These are phyloP conservation scores for Melanchra persicariae DNA, from an alignment of 2,888 invertebrate species.

Conservation along the genomic window DNA sequence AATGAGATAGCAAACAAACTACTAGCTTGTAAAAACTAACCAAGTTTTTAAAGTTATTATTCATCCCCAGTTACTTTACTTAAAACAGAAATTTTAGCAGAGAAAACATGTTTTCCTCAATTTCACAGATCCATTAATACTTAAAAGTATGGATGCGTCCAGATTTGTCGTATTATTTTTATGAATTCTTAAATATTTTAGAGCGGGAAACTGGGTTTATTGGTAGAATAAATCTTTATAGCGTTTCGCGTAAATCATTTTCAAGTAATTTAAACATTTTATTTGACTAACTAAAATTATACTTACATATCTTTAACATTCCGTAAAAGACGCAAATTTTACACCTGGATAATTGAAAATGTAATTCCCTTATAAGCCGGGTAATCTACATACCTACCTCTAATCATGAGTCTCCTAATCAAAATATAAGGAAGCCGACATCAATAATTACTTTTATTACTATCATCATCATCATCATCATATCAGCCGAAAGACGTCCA, in stretches of 20 bases:
- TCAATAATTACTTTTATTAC: too few relatives aligned
- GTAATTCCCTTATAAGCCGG: neutral
- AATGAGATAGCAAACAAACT: too few relatives aligned
- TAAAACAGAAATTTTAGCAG: slow-evolving; percentile 24
- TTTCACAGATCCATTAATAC: slow-evolving; percentile 10
- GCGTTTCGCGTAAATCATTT: neutral
- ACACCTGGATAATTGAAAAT: neutral
- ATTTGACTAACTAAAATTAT: neutral
- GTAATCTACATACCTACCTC: neutral
- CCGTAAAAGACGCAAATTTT: neutral
- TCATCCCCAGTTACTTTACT: neutral
- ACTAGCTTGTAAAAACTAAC: too few relatives aligned
- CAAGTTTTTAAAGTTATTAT: neutral
- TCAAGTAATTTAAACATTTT: neutral
- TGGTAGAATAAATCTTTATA: slow-evolving; percentile 1
- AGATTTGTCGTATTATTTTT: slow-evolving; percentile 30
- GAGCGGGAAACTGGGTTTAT: slow-evolving; percentile 23
- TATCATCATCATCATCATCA: too few relatives aligned
- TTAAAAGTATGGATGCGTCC: slow-evolving; percentile 1
- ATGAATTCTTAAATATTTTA: slow-evolving; percentile 40
- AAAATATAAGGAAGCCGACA: neutral
- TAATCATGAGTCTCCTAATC: neutral
- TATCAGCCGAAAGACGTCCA: too few relatives aligned
- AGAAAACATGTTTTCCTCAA: slow-evolving; percentile 56
- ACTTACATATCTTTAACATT: neutral